Base-by-base conservation (phyloP, 2,113 vertebrate species). In the Fulica atra region DNA sequence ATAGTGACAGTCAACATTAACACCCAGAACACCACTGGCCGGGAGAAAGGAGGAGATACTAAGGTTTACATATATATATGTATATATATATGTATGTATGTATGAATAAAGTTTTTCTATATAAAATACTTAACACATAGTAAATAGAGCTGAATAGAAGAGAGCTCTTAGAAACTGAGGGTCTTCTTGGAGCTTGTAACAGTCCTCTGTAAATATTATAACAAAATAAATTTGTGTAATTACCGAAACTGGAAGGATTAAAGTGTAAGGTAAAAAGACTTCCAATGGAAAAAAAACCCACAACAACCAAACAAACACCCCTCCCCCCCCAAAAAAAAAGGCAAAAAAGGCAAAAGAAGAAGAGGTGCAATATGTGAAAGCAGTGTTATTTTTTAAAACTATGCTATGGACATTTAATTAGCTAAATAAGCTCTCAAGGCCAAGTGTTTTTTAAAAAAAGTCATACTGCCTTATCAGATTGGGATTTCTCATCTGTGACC, bases 1-100 rank as follows among this genome's bases (percentile, higher is more conserved):
- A 17, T 2, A 50, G 4, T 16, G 50, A 33, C 13, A 64, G 42
- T 20, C 60, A 56, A 6, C 3, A 0, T 54, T 50, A 28, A 2
- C 16, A 64, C 7, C 9, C 33, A 73, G 38, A 60, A n/a, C 5
- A 73, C 9, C 60, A 60, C 13, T 29, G 44, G 6, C 25, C 74
- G 28, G 7, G 26, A 10, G 44, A 26, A 73, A 59, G 4, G 25
- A 35, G 17, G 6, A 42, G 44, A 36, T 54, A 20, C 3, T 26
- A 66, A 57, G 16, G 46, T 20, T 21, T 48, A 44, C 15, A 44
- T 15, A 15, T 44, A 44, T 12, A 44, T 44, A 44, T n/a, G n/a
- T n/a, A 17, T 44, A 44, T 44, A 42, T 42, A 44, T 44, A 44
- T 44, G 17, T 44, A 44, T 44, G 42, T 44, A 44, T 7, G 42